Evolutionary conservation across 1,140 invertebrate genomes (phyloP).

Genomic region (Diorhabda elongata): DNA sequence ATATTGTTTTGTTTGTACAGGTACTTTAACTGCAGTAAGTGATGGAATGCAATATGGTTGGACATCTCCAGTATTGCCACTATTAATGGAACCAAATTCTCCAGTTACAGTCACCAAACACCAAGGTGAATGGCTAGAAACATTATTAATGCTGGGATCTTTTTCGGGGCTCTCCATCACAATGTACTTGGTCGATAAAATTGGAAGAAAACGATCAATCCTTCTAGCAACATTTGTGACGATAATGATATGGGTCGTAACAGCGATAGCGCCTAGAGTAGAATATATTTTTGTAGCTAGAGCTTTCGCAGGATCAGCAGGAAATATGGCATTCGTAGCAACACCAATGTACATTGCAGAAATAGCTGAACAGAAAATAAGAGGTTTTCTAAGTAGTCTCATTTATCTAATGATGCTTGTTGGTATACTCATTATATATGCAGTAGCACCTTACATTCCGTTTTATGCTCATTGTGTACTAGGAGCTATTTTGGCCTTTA

Average conservation of each 20-base stretch:
- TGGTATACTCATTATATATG: conserved; percentile 37
- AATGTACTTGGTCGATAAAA: conserved; percentile 53
- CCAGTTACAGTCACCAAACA: conserved; percentile 42
- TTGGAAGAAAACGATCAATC: conserved; percentile 61
- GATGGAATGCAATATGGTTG: conserved; percentile 51
- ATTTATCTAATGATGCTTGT: conserved; percentile 41
- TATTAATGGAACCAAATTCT: conserved; percentile 42
- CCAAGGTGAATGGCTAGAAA: conserved; percentile 59
- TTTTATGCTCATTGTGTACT: conserved; percentile 35
- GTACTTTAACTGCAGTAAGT: conserved; percentile 37
- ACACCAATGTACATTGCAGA: conserved; percentile 44
- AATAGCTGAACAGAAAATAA: conserved; percentile 41
- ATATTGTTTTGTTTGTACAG: conserved; percentile 16
- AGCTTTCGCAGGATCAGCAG: conserved; percentile 32
- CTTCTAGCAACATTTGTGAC: conserved; percentile 56
- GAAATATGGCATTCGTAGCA: conserved; percentile 33
- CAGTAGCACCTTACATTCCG: conserved; percentile 34
- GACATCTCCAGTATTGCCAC: conserved; percentile 58
- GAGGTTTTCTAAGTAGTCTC: conserved; percentile 37
- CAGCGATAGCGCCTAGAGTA: conserved; percentile 48
- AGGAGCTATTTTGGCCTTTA: conserved; percentile 32
- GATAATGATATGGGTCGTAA: conserved; percentile 58
- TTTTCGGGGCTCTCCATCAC: conserved; percentile 57
- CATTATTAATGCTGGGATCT: conserved; percentile 58
- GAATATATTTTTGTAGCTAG: conserved; percentile 53